Base-by-base conservation (phyloP, 2,113 vertebrate genomes). In the Chamaetylas fuelleborni region DNA sequence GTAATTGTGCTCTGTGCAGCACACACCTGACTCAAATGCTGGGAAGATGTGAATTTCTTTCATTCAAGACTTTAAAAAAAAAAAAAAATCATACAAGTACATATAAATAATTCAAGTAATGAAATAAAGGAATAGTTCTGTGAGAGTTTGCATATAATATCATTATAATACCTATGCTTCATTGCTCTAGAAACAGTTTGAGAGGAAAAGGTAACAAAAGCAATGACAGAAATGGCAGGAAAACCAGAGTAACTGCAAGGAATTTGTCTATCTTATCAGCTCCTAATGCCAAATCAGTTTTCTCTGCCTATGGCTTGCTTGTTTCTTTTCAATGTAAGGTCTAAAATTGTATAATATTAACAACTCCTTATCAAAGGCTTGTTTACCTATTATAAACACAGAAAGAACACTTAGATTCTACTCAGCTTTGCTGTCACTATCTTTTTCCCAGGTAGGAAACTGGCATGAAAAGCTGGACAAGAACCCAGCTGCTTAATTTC, bases 71-170 rank as follows among this genome's bases (percentile, higher is more conserved):
- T 40, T 12, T n/a, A n/a, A n/a, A 31, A 76, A 88, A 85, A 22
- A 85, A 22, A 10, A 5, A 0, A n/a, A 5, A 67, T 74, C 18
- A 40, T 66, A 24, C 12, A 53, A 71, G 16, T 36, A 34, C 11
- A 26, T 36, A 45, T n/a, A 53, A 62, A 76, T 71, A 89, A 91
- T 60, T 89, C 28, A 81, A 50, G 15, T 60, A 77, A 8, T 77
- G 43, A 69, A 77, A 60, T 58, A 45, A 67, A 86, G 71, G 0
- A 89, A 12, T 67, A 50, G 51, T 82, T 84, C 26, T 42, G 13
- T 0, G 0, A 22, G 8, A 36, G 12, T 45, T 66, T 79, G 8
- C 9, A 18, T 51, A 19, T 14, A 12, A 38, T 48, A 38, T 3
- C 58, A 10, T 65, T 40, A 47, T 14, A 38, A 50, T n/a, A n/a